Conservation (phyloP, 1,140 invertebrate species). For the Camponotus floridanus region DNA sequence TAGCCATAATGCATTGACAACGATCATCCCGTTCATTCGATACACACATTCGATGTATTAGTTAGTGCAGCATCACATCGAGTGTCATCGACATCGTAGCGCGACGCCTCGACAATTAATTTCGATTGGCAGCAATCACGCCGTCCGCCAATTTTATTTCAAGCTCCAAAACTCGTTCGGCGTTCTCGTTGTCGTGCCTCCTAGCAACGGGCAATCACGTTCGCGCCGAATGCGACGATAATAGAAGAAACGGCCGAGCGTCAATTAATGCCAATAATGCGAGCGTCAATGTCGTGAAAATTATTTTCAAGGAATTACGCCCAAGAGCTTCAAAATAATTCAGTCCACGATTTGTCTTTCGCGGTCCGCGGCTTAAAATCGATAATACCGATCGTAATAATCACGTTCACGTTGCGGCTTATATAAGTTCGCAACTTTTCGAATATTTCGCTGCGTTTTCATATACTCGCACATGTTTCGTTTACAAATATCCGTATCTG, state of each 20-base stretch:
- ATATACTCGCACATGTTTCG: background rate
- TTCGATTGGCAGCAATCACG: constrained; percentile 37
- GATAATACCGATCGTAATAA: background rate
- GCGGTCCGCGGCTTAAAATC: background rate
- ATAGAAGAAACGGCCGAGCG: constrained; percentile 55
- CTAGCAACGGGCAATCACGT: constrained; percentile 13
- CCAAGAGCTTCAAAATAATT: background rate
- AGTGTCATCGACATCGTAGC: constrained; percentile 33
- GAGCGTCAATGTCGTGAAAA: constrained; percentile 51
- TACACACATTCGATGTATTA: background rate
- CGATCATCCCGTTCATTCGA: background rate
- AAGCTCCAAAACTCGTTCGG: constrained; percentile 61
- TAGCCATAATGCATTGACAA: background rate
- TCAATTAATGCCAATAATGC: constrained; percentile 66
- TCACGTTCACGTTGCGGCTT: constrained; percentile 51
- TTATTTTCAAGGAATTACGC: constrained; percentile 34
- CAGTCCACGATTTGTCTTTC: background rate
- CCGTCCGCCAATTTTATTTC: constrained; percentile 59
- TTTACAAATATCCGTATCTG: constrained; percentile 6
- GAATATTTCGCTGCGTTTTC: constrained; percentile 1
- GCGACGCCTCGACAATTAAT: constrained; percentile 42
- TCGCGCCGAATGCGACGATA: constrained; percentile 25
- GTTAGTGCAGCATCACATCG: constrained; percentile 26
- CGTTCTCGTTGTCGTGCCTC: constrained; percentile 2
- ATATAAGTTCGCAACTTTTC: constrained; percentile 26